Percentiles rank a stretch among this genome's conserved stretches.
Evolutionary conservation across 2,113 vertebrate species (phyloP).

Genomic region (Copsychus sechellarum): DNA sequence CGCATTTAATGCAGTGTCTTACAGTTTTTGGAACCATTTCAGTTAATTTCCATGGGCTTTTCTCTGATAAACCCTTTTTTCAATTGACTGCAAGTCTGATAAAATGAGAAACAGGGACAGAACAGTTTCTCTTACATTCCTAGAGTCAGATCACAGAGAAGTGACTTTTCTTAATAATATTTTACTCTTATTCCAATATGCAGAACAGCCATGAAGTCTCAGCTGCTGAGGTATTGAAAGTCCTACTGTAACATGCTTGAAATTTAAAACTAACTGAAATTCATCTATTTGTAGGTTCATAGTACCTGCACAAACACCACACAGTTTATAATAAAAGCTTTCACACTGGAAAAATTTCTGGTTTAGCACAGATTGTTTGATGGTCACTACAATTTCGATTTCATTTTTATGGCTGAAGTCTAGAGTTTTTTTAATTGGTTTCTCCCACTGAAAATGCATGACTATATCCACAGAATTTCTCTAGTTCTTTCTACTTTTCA

Average conservation of each 20-base stretch:
- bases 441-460: neutral
- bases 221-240: neutral
- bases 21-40: neutral
- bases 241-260: neutral
- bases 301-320: neutral
- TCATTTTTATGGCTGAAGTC: neutral
- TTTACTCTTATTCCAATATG: neutral
- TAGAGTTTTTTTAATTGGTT: neutral
- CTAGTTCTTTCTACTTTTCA: neutral
- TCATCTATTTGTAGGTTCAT: neutral
- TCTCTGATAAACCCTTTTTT: neutral
- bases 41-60: neutral
- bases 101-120: neutral
- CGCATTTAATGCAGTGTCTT: neutral
- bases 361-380: neutral
- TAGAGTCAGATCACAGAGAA: neutral
- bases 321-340: neutral
- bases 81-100: neutral
- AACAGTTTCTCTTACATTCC: neutral
- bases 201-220: neutral
- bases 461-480: neutral
- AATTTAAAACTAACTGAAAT: neutral
- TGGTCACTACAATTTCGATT: neutral
- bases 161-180: neutral
- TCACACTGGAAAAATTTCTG: neutral